Base-by-base conservation (phyloP, 2,113 vertebrate genomes). In the Morone chrysops region DNA sequence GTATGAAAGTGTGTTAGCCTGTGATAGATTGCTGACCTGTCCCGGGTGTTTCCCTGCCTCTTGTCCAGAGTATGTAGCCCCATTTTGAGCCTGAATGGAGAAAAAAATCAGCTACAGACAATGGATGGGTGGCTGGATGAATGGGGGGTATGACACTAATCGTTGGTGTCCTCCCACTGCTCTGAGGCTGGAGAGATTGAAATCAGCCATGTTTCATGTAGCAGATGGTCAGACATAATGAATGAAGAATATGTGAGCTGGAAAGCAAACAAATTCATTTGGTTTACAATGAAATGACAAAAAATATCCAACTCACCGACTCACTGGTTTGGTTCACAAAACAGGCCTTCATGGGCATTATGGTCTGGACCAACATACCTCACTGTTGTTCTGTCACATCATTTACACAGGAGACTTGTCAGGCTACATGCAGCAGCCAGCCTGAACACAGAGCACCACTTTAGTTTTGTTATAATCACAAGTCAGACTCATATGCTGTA, bases 211-310 rank as follows among this genome's bases (percentile, higher is more conserved):
- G 72, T 88, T 90, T 83, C 54, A 50, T 75, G 61, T 70, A 81
- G 81, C 89, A 93, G 89, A 92, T 91, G 87, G 88, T 80, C 53
- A 2, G 75, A 81, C 74, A 72, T 84, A 82, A 88, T 91, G 86
- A 86, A 73, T 80, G 82, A 83, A 79, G 77, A 87, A 17, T 80
- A 81, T 81, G 75, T 78, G 78, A 85, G 84, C 84, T 83, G 86
- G 56, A 93, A 87, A 90, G 79, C 83, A 92, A 90, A 90, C 89
- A 61, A 68, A 86, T 80, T 87, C 54, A 77, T 90, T 87, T 88
- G 68, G 79, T 80, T 82, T 38, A 82, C 87, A 80, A 85, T 82
- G 69, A 85, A 87, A 83, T 48, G 75, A 89, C 83, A 53, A 60
- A 91, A 65, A 71, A 81, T 72, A 86, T 81, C 51, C 71, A 70